Conservation (phyloP, 2,888 invertebrate genomes). For the Osmoderma eremita region DNA sequence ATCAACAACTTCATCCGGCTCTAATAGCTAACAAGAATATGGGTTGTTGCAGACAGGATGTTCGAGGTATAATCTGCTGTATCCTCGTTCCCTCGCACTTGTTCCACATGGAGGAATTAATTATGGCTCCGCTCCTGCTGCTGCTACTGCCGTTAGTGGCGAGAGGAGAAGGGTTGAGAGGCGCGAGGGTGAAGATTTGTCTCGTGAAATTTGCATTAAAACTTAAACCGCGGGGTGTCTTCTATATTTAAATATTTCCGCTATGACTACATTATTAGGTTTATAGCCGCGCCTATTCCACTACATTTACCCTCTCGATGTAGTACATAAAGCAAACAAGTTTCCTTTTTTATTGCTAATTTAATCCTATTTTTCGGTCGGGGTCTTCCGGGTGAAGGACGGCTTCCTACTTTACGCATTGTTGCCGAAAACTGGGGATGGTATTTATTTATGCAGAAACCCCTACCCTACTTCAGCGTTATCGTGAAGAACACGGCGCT, state of each 20-base stretch:
- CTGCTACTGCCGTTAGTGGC: background rate
- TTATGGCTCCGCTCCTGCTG: conserved; percentile 10
- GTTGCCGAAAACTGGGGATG: background rate
- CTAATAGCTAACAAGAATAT: background rate
- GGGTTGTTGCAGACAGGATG: conserved; percentile 11
- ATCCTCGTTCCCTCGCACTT: conserved; percentile 23
- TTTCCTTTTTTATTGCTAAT: conserved; percentile 36
- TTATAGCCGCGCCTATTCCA: conserved; percentile 30
- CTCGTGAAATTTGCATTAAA: conserved; percentile 35
- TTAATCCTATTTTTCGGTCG: conserved; percentile 31
- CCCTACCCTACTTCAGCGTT: too few species aligned
- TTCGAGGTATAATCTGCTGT: conserved; percentile 23
- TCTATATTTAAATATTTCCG: conserved; percentile 42
- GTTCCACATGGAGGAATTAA: conserved; percentile 29
- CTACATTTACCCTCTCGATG: conserved; percentile 26
- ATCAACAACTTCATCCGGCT: too few species aligned
- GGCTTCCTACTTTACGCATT: background rate
- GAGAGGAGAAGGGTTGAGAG: background rate
- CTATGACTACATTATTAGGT: conserved; percentile 40
- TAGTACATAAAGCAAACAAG: conserved; percentile 36
- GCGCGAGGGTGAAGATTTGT: conserved; percentile 8
- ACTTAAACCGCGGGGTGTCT: conserved; percentile 36
- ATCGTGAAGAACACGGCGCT: too few species aligned
- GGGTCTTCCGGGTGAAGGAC: conserved; percentile 8
- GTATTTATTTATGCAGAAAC: too few species aligned